Percentiles rank a stretch among this genome's conserved stretches.
These are phyloP conservation scores for Leptatherina wallacei DNA, from an alignment of 2,797 vertebrate species.

Conservation along the genomic window DNA sequence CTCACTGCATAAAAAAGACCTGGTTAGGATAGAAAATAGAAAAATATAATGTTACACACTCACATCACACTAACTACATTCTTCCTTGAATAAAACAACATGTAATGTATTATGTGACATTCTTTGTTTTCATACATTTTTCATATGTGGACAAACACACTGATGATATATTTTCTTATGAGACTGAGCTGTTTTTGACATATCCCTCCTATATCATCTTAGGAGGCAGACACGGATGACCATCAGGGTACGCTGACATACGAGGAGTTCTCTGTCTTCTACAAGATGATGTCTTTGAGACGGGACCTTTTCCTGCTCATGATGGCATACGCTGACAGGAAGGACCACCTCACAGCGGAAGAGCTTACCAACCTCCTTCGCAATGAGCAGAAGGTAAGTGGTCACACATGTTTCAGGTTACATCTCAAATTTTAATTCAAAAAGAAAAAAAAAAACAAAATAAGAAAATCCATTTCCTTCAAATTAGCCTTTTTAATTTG, in stretches of 20 bases:
- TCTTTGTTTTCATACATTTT: too few relatives aligned
- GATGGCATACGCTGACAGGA: slow-evolving; percentile 94
- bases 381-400: slow-evolving; percentile 90
- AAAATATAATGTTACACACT: too few relatives aligned
- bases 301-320: slow-evolving; percentile 95
- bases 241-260: slow-evolving; percentile 96
- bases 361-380: slow-evolving; percentile 92
- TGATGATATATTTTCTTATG: neutral
- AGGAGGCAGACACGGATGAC: slow-evolving; percentile 98
- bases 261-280: slow-evolving; percentile 97
- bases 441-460: too few relatives aligned
- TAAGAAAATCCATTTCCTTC: neutral
- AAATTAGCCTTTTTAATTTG: slow-evolving; percentile 16
- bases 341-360: slow-evolving; percentile 92
- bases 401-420: neutral
- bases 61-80: neutral
- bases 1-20: neutral
- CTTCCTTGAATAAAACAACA: neutral
- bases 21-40: neutral
- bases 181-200: neutral
- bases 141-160: neutral
- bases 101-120: neutral
- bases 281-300: slow-evolving; percentile 98
- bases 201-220: slow-evolving; percentile 4
- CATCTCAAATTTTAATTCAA: neutral